Conservation (phyloP, 2,113 vertebrate species). For the Opisthocomus hoazin region DNA sequence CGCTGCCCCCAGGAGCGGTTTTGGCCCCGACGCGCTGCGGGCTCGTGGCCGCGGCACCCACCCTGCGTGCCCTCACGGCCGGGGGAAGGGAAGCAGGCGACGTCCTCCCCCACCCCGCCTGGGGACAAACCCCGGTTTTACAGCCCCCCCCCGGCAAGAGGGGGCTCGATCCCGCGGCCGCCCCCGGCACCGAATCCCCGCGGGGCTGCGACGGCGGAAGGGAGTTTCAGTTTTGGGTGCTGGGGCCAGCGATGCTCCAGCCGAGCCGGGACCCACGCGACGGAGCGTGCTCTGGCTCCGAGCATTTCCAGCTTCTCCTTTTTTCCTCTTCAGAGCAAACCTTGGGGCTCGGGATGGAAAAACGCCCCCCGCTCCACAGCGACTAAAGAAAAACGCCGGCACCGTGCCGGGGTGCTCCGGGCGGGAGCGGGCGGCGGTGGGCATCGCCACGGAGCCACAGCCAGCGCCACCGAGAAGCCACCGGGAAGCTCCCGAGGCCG, state of each 20-base stretch:
- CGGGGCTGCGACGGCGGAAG: too few species aligned
- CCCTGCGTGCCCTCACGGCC: rapidly evolving
- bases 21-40: rapidly evolving
- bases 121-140: not conserved
- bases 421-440: not conserved
- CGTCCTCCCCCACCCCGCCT: not conserved
- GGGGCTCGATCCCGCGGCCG: not conserved
- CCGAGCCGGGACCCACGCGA: rapidly evolving
- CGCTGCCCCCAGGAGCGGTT: rapidly evolving
- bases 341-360: too few species aligned
- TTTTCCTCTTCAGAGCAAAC: not conserved
- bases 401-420: rapidly evolving
- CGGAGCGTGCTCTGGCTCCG: rapidly evolving
- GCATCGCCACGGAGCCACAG: too few species aligned
- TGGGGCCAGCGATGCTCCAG: not conserved
- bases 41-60: too few species aligned
- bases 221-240: not conserved
- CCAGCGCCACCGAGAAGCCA: too few species aligned
- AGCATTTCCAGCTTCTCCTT: not conserved
- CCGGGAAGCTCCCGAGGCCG: too few species aligned
- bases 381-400: rapidly evolving
- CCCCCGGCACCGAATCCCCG: not conserved
- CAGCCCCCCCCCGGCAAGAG: not conserved
- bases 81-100: not conserved
- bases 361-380: rapidly evolving